These are phyloP conservation scores for Cyphomyrus discorhynchus DNA, from an alignment of 2,113 vertebrate genomes.

Conservation along the genomic window DNA sequence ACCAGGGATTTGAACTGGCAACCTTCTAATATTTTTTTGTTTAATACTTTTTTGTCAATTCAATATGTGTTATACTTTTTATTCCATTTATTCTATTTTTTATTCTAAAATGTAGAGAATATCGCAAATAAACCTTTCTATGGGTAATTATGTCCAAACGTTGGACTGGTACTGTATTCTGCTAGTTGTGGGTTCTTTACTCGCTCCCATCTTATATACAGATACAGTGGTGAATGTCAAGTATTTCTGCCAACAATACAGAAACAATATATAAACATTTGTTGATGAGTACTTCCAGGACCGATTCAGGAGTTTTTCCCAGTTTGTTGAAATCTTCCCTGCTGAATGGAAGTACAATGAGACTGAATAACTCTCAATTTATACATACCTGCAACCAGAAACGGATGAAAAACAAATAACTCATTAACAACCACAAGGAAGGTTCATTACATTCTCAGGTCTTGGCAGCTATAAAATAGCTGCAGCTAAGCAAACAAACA, in stretches of 20 bases:
- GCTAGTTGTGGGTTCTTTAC: too few species aligned
- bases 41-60: too few species aligned
- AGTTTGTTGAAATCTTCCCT: background rate
- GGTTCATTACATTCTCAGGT: background rate
- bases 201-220: background rate
- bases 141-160: too few species aligned
- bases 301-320: background rate
- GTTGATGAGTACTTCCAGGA: background rate
- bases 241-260: background rate
- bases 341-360: background rate
- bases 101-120: too few species aligned
- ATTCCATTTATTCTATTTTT: too few species aligned
- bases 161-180: too few species aligned
- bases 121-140: too few species aligned
- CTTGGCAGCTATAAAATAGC: background rate
- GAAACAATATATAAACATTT: background rate
- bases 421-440: background rate
- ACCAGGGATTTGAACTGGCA: too few species aligned
- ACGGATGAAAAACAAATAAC: background rate
- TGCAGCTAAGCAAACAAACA: background rate
- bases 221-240: background rate
- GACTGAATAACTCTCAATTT: background rate
- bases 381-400: background rate
- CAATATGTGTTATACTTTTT: too few species aligned
- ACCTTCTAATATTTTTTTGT: background rate